Conservation (phyloP, 2,113 vertebrate species). For the Toxotes chatareus region DNA sequence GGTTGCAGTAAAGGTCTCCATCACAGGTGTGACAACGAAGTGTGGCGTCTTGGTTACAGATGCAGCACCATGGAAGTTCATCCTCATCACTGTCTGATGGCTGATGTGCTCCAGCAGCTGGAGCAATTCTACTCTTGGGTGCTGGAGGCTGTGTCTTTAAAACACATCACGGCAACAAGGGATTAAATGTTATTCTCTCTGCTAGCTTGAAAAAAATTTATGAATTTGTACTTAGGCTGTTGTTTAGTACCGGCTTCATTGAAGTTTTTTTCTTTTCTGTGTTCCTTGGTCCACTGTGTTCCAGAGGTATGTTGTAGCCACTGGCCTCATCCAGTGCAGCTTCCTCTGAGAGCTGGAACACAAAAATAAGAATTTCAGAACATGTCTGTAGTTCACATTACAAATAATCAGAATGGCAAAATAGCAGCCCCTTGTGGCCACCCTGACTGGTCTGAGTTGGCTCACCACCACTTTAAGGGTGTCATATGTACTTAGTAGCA, state of each 20-base stretch:
- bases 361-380: conserved; percentile 18
- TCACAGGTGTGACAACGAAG: conserved; percentile 93
- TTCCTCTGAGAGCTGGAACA: conserved; percentile 91
- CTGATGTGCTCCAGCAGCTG: conserved; percentile 49
- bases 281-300: conserved; percentile 79
- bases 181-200: not conserved
- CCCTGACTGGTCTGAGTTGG: not conserved
- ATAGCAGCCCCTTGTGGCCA: conserved; percentile 73
- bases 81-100: conserved; percentile 87
- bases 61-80: conserved; percentile 97
- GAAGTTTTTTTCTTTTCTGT: conserved; percentile 62
- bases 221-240: not conserved
- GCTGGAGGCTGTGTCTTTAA: conserved; percentile 44
- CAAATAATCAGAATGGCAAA: conserved; percentile 48
- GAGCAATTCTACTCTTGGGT: conserved; percentile 57
- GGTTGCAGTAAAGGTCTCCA: conserved; percentile 92
- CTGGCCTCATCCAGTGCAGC: conserved; percentile 91
- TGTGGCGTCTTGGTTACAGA: conserved; percentile 92
- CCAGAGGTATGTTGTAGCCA: conserved; percentile 93
- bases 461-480: not conserved
- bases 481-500: not conserved
- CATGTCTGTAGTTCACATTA: not conserved
- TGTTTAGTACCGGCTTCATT: conserved; percentile 71
- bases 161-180: not conserved
- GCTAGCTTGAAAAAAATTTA: not conserved